These are phyloP conservation scores for Napeogenes sylphis DNA, from an alignment of 2,888 invertebrate genomes.

Conservation along the genomic window DNA sequence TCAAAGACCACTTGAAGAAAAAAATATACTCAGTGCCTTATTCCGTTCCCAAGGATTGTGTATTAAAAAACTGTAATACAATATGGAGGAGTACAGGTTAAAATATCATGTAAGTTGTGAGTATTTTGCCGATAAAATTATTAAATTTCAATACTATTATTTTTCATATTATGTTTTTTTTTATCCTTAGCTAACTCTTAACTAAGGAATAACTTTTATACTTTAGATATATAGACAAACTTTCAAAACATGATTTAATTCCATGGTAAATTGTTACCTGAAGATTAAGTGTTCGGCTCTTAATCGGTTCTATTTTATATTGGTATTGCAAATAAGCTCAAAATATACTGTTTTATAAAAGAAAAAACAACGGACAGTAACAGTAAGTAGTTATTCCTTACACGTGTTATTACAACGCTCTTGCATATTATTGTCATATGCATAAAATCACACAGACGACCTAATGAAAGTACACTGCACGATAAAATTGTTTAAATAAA, in stretches of 20 bases:
- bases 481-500: constrained; percentile 31
- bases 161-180: no score
- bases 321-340: no score
- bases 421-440: constrained; percentile 46
- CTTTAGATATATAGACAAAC: no score
- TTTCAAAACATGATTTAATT: no score
- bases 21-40: constrained; percentile 53
- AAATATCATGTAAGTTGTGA: background rate
- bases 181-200: no score
- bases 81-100: background rate
- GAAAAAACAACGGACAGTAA: constrained; percentile 3
- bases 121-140: no score
- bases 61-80: constrained; percentile 1
- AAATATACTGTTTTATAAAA: background rate
- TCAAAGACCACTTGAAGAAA: constrained; percentile 63
- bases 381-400: constrained; percentile 26
- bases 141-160: no score
- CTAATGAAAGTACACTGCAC: constrained; percentile 54
- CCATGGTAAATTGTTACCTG: no score
- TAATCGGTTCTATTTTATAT: no score
- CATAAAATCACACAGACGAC: constrained; percentile 53
- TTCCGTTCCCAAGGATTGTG: constrained; percentile 47
- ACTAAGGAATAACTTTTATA: no score
- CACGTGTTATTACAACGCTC: constrained; percentile 51
- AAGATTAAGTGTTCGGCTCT: no score